Base-by-base conservation (phyloP, 2,888 invertebrate genomes). In the Chalcis sispes region DNA sequence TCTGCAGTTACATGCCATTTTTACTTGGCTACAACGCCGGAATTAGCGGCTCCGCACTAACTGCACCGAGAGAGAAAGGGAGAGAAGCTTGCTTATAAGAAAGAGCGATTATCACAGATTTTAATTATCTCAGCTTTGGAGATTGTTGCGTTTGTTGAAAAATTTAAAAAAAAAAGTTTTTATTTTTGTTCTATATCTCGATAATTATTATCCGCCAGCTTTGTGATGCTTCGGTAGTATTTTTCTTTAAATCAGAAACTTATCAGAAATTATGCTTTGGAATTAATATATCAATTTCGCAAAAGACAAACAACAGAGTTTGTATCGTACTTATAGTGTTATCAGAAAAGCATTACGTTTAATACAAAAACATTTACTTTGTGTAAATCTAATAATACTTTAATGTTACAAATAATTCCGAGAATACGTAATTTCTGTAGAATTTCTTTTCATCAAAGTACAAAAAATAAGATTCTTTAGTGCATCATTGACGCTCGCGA, bases 1-100 rank as follows among this genome's bases (percentile, higher is more conserved):
- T 27, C 15, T 54, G 65, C 36, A 36, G 74, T 64, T 71, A 23
- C 46, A 62, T 80, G 80, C 82, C 83, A 82, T 82, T 82, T 82
- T 72, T 72, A 72, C 67, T 72, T 61, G 54, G 70, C 66, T 61
- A 79, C 79, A 79, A 80, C 77, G 81, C 80, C 80, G 83, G 80
- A 81, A 81, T 81, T 83, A 82, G 66, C 72, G 72, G 50, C 29
- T 23, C 56, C 42, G 46, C 62, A 13, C n/a, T n/a, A n/a, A n/a
- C n/a, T 18, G 40, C n/a, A 29, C 8, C 46, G 46, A 79, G 23
- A 27, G 48, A 29, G 56, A 46, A n/a, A 40, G 32, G 42, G 42
- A 32, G 36, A 25, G 23, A 13, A 40, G 27, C 40, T n/a, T 10
- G 40, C 10, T 5, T 8, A 29, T 56, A 67, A 62, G 67, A 67